phyloP scores from a whole-genome alignment of 2,888 invertebrate genomes.

The Lypha dubia region DNA sequence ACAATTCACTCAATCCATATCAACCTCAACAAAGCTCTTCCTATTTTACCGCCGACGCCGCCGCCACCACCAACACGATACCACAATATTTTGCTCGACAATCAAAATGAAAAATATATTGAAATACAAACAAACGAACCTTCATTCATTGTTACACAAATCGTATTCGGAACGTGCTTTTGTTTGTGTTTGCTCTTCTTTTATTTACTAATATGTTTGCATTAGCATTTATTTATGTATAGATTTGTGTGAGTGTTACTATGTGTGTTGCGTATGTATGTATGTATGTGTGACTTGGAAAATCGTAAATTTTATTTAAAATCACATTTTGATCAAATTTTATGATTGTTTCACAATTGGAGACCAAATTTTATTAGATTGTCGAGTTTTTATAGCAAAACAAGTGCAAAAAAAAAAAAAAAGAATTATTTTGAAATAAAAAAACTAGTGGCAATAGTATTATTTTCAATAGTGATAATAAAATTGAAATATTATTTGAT shows the following conservation, averaged over 20 bases:
- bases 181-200: too few species aligned
- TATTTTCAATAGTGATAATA: constrained; percentile 43
- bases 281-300: constrained; percentile 8
- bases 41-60: not conserved
- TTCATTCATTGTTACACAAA: constrained; percentile 59
- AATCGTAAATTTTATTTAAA: constrained; percentile 56
- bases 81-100: too few species aligned
- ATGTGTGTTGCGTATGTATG: not conserved
- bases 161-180: constrained; percentile 54
- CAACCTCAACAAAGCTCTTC: constrained; percentile 12
- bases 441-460: constrained; percentile 49
- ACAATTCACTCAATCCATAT: constrained; percentile 67
- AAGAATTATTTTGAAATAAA: too few species aligned
- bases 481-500: constrained; percentile 1
- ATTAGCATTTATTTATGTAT: not conserved
- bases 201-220: constrained; percentile 7
- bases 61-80: not conserved
- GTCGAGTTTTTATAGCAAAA: constrained; percentile 63
- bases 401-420: constrained; percentile 31
- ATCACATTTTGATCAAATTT: constrained; percentile 70
- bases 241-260: not conserved
- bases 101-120: constrained; percentile 53
- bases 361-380: constrained; percentile 71
- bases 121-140: constrained; percentile 54
- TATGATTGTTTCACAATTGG: constrained; percentile 73